Base-by-base conservation (phyloP, 1,140 invertebrate genomes). In the Leucophenga varia region DNA sequence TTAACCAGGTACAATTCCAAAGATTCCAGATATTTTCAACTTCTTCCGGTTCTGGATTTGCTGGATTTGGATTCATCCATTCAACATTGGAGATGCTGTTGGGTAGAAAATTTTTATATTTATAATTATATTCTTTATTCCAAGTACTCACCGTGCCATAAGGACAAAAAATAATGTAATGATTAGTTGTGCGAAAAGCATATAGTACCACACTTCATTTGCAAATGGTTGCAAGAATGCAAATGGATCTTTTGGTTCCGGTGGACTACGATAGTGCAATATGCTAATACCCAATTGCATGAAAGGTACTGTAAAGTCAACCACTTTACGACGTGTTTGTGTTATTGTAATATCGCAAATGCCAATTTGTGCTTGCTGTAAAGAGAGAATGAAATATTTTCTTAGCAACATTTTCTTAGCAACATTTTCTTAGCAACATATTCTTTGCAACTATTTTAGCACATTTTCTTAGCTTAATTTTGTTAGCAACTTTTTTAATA, bases 191-290 rank as follows among this genome's bases (percentile, higher is more conserved):
- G 93, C 92, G 7, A 91, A 89, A 0, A 89, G 86, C 87, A 95
- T 94, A 77, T 93, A 95, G 54, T 95, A 90, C 95, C 94, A 97
- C 17, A 97, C 95, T 55, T 93, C 90, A 7, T 90, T 70, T 2
- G 91, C 93, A 12, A 97, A 81, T 0, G 94, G 95, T 9, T 90
- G 89, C 48, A 96, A 78, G 74, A 97, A 97, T 0, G 91, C 93
- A 79, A 96, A 93, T 36, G 94, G 78, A 78, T 93, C 89, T 9
- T 91, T 91, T 1, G 89, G 85, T 64, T 92, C 90, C 64, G 91
- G 93, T 39, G 87, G 84, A 4, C 90, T 91, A 65, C 93, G 92
- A 51, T 89, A 84, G 75, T 93, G 93, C 16, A 97, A 74, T 72
- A 94, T 92, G 42, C 87, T 89, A 42, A 93, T 88, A 82, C 86